Conservation (phyloP, 2,888 invertebrate species). For the Drosophila setosimentum region DNA sequence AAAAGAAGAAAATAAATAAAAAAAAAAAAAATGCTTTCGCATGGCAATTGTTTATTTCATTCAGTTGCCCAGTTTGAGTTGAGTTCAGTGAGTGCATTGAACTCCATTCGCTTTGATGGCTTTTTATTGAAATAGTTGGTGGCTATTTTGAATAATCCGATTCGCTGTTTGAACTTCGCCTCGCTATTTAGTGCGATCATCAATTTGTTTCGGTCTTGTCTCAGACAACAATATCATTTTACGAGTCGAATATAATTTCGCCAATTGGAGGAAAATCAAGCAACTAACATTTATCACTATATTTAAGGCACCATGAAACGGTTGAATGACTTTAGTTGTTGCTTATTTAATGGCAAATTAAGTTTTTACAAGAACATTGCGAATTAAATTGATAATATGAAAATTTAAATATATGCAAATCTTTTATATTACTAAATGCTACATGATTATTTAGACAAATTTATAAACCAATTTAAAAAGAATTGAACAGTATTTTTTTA, state of each 20-base stretch:
- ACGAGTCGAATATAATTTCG: constrained; percentile 10
- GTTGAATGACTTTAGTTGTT: background rate
- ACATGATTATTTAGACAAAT: background rate
- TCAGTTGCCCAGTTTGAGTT: constrained; percentile 26
- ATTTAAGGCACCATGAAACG: background rate
- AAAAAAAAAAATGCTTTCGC: constrained; percentile 29
- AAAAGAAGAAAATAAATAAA: constrained; percentile 16
- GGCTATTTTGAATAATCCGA: constrained; percentile 33
- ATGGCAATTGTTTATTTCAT: constrained; percentile 47
- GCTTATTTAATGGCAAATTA: background rate
- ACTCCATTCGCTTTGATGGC: constrained; percentile 35
- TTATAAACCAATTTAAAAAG: background rate
- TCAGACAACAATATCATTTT: background rate
- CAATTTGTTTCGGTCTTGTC: background rate
- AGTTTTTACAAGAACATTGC: background rate
- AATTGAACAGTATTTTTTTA: background rate
- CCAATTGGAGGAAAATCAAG: constrained; percentile 4
- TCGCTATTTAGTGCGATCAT: background rate
- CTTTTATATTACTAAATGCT: background rate
- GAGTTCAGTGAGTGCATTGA: constrained; percentile 32
- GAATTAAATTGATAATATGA: background rate
- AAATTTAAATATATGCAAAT: background rate
- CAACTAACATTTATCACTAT: background rate
- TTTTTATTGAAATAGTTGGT: constrained; percentile 43
- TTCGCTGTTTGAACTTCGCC: constrained; percentile 18